Conservation (phyloP, 2,797 vertebrate genomes). For the Epinephelus awoara region DNA sequence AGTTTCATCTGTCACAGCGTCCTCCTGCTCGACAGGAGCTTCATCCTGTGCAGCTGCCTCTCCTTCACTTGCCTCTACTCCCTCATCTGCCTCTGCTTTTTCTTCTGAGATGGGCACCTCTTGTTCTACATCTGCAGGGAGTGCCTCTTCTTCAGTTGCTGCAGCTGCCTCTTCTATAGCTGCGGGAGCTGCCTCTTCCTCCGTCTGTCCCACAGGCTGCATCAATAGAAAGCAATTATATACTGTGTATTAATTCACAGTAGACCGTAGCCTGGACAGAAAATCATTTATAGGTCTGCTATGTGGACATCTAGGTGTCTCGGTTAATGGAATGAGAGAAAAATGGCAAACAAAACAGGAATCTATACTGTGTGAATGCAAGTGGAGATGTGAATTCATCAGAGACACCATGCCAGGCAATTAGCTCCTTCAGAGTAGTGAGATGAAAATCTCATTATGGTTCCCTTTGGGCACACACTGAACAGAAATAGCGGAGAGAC, state of each 20-base stretch:
- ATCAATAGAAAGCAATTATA: slow-evolving; percentile 20
- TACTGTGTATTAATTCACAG: slow-evolving; percentile 11
- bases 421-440: slow-evolving; percentile 66
- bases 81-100: slow-evolving; percentile 4
- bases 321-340: background rate
- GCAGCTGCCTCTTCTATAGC: background rate
- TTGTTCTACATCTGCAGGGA: slow-evolving; percentile 11
- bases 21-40: slow-evolving; percentile 53
- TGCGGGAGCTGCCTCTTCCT: slow-evolving; percentile 17
- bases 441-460: slow-evolving; percentile 61
- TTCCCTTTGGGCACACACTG: slow-evolving; percentile 49
- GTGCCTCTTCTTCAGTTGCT: background rate
- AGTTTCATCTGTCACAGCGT: slow-evolving; percentile 33
- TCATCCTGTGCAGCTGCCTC: slow-evolving; percentile 34
- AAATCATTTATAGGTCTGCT: background rate
- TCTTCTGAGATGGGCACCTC: slow-evolving; percentile 7
- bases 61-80: slow-evolving; percentile 16
- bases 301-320: slow-evolving; percentile 2
- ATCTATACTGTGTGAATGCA: background rate
- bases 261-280: background rate
- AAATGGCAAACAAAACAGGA: background rate
- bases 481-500: slow-evolving; percentile 71
- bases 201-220: slow-evolving; percentile 55
- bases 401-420: slow-evolving; percentile 58
- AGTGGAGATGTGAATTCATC: slow-evolving; percentile 28